These are phyloP conservation scores for Hemichromis elongatus DNA, from an alignment of 2,113 vertebrate genomes.

Conservation along the genomic window DNA sequence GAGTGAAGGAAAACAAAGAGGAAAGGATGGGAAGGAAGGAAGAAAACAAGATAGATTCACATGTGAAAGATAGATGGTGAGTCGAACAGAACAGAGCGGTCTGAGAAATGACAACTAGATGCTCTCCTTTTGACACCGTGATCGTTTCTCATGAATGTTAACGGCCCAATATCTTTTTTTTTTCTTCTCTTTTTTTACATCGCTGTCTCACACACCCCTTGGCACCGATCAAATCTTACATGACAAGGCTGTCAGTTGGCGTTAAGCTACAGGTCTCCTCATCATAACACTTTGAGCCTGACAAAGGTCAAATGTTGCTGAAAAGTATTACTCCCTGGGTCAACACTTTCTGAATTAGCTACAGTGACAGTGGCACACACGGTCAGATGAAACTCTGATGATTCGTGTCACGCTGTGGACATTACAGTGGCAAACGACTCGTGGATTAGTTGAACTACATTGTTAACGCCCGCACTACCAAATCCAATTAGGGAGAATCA, in stretches of 20 bases:
- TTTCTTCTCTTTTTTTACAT: not conserved
- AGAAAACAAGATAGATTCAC: not conserved
- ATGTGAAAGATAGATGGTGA: not conserved
- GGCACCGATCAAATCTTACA: conserved; percentile 30
- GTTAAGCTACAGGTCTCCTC: conserved; percentile 29
- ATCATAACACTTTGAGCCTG: not conserved
- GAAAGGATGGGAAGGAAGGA: not conserved
- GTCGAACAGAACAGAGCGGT: conserved; percentile 4
- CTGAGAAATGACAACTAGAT: conserved; percentile 24
- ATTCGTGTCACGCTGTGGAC: not conserved
- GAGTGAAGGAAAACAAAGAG: not conserved
- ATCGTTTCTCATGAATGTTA: conserved; percentile 47
- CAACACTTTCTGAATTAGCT: conserved; percentile 7
- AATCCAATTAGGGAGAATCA: not conserved
- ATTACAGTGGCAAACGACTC: not conserved
- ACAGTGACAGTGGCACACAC: not conserved
- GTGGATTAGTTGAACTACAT: not conserved
- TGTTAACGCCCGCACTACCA: not conserved
- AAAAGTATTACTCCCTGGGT: conserved; percentile 4
- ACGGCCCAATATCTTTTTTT: not conserved
- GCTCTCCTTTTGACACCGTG: conserved; percentile 8
- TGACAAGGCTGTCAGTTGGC: conserved; percentile 23
- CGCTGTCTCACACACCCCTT: not conserved
- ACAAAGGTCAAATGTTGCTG: conserved; percentile 34
- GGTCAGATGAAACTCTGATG: not conserved